phyloP scores from a whole-genome alignment of 2,888 invertebrate species.

The Argynnis bischoffii region DNA sequence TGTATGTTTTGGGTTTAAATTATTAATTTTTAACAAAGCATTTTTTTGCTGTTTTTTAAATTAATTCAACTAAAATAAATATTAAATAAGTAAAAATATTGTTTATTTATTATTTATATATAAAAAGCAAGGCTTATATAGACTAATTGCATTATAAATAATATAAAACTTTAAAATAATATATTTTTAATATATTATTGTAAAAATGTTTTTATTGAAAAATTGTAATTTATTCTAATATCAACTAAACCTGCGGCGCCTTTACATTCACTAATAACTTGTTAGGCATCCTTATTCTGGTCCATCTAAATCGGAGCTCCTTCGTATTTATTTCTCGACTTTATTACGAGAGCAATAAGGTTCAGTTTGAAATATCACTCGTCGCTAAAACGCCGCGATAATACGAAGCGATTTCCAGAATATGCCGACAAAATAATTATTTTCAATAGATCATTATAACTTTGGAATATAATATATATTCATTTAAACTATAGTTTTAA shows the following conservation, averaged over 20 bases:
- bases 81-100: too few species aligned
- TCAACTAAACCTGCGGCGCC: constrained; percentile 2
- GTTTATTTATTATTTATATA: too few species aligned
- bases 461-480: background rate
- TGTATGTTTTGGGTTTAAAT: too few species aligned
- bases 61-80: too few species aligned
- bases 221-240: constrained; percentile 8
- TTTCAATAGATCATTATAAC: constrained; percentile 48
- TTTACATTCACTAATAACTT: constrained; percentile 48
- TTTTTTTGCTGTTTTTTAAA: too few species aligned
- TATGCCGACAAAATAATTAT: constrained; percentile 59
- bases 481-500: constrained; percentile 39
- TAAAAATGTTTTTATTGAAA: background rate
- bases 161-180: too few species aligned
- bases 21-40: too few species aligned
- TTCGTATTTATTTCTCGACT: constrained; percentile 48
- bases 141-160: too few species aligned
- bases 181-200: background rate
- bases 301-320: constrained; percentile 43
- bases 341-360: constrained; percentile 50
- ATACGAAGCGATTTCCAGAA: constrained; percentile 60
- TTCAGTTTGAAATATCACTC: constrained; percentile 49
- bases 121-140: too few species aligned
- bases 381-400: constrained; percentile 43
- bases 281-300: constrained; percentile 64